Conservation (phyloP, 2,113 vertebrate genomes). For the Notothenia rossii region DNA sequence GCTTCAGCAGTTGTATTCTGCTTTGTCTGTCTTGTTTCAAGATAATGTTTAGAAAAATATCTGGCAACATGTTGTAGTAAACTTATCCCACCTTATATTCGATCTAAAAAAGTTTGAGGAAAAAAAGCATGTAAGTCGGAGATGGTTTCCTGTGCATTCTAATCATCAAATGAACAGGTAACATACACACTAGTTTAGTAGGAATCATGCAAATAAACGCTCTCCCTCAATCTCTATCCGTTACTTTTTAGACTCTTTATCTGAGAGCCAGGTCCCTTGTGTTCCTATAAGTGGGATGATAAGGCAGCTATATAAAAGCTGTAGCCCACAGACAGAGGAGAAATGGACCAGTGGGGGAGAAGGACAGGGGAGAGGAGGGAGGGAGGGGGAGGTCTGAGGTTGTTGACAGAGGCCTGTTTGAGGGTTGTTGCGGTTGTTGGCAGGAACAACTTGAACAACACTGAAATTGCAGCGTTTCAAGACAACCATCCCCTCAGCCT, state of each 20-base stretch:
- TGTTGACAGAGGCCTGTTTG: conserved; percentile 50
- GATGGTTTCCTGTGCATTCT: background rate
- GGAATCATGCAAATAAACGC: conserved; percentile 19
- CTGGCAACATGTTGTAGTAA: background rate
- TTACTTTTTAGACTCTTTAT: conserved; percentile 25
- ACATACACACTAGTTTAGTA: conserved; percentile 12
- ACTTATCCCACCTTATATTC: background rate
- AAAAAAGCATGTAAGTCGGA: background rate
- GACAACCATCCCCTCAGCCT: conserved; percentile 38
- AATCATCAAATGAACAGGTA: conserved; percentile 7
- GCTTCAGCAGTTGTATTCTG: too few relatives aligned
- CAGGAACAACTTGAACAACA: conserved; percentile 72
- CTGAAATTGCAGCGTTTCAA: conserved; percentile 55
- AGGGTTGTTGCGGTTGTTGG: conserved; percentile 69
- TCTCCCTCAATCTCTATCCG: background rate
- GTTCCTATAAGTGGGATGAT: conserved; percentile 55
- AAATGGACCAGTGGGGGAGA: conserved; percentile 10
- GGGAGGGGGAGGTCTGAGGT: conserved; percentile 14
- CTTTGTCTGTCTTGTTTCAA: background rate
- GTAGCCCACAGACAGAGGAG: conserved; percentile 16
- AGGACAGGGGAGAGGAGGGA: background rate
- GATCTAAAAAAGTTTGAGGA: background rate
- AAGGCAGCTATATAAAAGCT: conserved; percentile 42
- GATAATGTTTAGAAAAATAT: background rate
- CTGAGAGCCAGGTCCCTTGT: conserved; percentile 19